phyloP scores from a whole-genome alignment of 1,140 invertebrate genomes.

The Meloidogyne hapla region DNA sequence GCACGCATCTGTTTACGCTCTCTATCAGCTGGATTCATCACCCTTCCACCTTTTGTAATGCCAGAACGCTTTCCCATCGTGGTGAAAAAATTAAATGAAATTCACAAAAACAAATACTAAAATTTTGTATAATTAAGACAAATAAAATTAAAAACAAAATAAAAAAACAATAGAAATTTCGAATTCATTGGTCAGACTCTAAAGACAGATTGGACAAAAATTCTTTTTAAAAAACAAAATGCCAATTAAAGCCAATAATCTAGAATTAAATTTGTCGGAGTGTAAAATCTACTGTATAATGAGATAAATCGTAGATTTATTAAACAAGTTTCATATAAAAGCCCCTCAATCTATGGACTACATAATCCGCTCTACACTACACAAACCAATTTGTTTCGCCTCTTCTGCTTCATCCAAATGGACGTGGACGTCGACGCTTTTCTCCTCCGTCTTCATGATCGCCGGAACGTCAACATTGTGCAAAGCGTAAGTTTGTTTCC shows the following conservation, averaged over 20 bases:
- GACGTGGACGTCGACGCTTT: background rate
- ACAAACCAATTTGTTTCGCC: too few species aligned
- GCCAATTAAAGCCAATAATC: too few species aligned
- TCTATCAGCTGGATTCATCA: constrained; percentile 68
- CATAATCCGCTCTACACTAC: too few species aligned
- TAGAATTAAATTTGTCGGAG: too few species aligned
- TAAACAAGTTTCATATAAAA: too few species aligned
- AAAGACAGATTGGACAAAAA: too few species aligned
- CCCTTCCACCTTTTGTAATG: constrained; percentile 31
- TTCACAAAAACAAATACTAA: background rate
- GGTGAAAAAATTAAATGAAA: background rate
- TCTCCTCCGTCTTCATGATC: background rate
- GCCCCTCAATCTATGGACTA: too few species aligned
- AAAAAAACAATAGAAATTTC: background rate
- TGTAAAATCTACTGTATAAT: too few species aligned
- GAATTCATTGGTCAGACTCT: too few species aligned
- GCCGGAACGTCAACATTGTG: background rate
- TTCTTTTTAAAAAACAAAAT: too few species aligned
- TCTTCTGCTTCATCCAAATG: background rate
- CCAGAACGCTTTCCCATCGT: constrained; percentile 36
- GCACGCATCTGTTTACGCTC: constrained; percentile 64
- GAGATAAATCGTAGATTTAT: too few species aligned
- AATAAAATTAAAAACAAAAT: background rate
- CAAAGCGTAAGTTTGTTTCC: constrained; percentile 11
- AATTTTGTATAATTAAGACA: too few species aligned